A percentile compares a stretch with the other conserved stretches of the same genome.
phyloP scores from a whole-genome alignment of 2,888 invertebrate genomes.

The Stegophylla sp. region DNA sequence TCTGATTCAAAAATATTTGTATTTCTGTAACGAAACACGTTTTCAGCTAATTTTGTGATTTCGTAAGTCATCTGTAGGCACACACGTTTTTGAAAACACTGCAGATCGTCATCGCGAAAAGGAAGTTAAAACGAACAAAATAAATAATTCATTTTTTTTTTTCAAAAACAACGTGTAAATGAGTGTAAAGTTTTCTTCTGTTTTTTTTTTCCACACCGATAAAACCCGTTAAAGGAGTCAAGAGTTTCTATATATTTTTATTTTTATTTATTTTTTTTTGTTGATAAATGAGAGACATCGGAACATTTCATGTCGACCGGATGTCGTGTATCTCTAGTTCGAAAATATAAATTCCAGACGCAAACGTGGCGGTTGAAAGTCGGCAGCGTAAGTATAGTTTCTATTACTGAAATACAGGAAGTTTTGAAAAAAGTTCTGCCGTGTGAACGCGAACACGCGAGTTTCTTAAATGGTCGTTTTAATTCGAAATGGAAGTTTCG shows the following conservation, averaged over 20 bases:
- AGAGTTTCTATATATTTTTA: too few relatives aligned
- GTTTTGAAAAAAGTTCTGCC: constrained; percentile 13
- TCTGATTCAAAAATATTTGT: too few relatives aligned
- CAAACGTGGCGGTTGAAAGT: constrained; percentile 4
- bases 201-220: neutral
- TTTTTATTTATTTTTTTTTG: neutral
- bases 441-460: neutral
- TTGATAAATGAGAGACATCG: constrained; percentile 41
- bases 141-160: too few relatives aligned
- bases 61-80: too few relatives aligned
- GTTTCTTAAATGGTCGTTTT: constrained; percentile 7
- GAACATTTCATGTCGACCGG: constrained; percentile 45
- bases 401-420: constrained; percentile 31
- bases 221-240: neutral
- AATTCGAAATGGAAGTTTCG: neutral
- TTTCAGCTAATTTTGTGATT: too few relatives aligned
- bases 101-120: too few relatives aligned
- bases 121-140: too few relatives aligned
- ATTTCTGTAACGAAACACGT: too few relatives aligned
- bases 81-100: too few relatives aligned
- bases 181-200: neutral
- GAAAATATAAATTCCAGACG: constrained; percentile 43
- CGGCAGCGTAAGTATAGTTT: constrained; percentile 29
- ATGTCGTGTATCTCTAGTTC: constrained; percentile 21
- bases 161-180: too few relatives aligned